Evolutionary conservation across 2,797 vertebrate genomes (phyloP), one percentile per base, ranked within the genome.

Genomic region (Malurus leucopterus): DNA sequence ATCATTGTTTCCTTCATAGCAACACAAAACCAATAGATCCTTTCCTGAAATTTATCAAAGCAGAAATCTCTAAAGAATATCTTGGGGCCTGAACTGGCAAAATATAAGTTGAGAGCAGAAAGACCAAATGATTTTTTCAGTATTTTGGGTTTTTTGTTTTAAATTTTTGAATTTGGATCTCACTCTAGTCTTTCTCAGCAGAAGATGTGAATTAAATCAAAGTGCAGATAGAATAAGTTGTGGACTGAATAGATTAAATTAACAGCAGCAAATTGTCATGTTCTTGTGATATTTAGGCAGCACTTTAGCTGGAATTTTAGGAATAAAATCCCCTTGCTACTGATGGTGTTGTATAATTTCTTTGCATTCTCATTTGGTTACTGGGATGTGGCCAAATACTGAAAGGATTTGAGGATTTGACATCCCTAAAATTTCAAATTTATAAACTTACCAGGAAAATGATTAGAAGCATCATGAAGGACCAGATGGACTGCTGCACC

Each of bases 81-180:
- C 15, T 24, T 0, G 4, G 11, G 7, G 2, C 0, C n/a, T 71
- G 43, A 78, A 61, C 3, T 30, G 24, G 11, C 6, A 64, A 75
- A 81, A 49, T 19, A 11, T 17, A 63, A 63, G 9, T 2, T 30
- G 40, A 73, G 17, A 67, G 17, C 4, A 44, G 21, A 59, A 91
- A 72, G 6, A 69, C 8, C 24, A 17, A 67, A 17, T 9, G 0
- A 22, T 2, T 8, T 59, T 68, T 50, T 14, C 13, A 21, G 4
- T 18, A 32, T 62, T 50, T 69, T 32, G 1, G 36, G 1, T 11
- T 36, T 36, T 36, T 16, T 27, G 7, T 16, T 10, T 34, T 18
- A 43, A 15, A 9, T 53, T 81, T 71, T 50, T 5, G 15, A n/a
- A 69, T 73, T 54, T 54, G 22, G 2, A 53, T 76, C 9, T 61